These are phyloP conservation scores for Pollenia amentaria DNA, from an alignment of 2,888 invertebrate species.

Conservation along the genomic window DNA sequence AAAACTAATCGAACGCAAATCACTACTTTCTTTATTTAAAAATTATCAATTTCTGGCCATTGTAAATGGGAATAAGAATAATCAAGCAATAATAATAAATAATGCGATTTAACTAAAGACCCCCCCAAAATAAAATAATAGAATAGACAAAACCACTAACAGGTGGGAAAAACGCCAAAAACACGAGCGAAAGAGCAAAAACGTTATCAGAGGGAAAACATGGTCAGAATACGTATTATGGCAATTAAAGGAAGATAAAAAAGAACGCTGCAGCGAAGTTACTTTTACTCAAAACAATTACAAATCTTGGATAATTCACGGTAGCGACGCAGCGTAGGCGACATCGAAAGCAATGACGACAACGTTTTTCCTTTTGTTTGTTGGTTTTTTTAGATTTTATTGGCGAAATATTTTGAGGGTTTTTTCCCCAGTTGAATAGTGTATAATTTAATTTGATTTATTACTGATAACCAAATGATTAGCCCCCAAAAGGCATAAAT, in stretches of 20 bases:
- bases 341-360: not conserved
- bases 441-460: constrained; percentile 49
- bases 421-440: not conserved
- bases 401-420: too few relatives aligned
- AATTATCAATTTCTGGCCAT: constrained; percentile 36
- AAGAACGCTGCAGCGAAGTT: not conserved
- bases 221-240: too few relatives aligned
- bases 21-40: constrained; percentile 12
- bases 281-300: not conserved
- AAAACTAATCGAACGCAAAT: constrained; percentile 25
- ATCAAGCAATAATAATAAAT: constrained; percentile 15
- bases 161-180: not conserved
- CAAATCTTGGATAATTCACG: not conserved
- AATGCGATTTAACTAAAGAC: not conserved
- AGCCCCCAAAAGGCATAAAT: constrained; percentile 15
- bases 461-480: constrained; percentile 46
- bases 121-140: not conserved
- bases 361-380: not conserved
- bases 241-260: not conserved
- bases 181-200: too few relatives aligned
- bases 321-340: not conserved
- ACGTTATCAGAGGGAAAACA: too few relatives aligned
- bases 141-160: not conserved
- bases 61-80: not conserved
- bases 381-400: not conserved